phyloP scores from a whole-genome alignment of 2,797 vertebrate genomes.

The Gallinago solitaria region DNA sequence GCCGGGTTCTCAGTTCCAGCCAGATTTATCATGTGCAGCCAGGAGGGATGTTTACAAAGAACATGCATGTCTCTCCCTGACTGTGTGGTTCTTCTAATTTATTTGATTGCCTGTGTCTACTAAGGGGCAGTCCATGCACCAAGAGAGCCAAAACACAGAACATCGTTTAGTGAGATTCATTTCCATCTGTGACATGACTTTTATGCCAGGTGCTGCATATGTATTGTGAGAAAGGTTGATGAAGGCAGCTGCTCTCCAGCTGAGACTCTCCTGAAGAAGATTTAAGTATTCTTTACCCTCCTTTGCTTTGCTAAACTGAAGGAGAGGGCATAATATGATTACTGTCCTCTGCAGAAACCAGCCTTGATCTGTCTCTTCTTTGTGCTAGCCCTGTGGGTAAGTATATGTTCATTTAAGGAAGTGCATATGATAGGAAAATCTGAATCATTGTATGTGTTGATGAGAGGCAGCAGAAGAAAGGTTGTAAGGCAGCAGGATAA shows the following conservation, averaged over 20 bases:
- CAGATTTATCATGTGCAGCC: background rate
- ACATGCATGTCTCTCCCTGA: background rate
- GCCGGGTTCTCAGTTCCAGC: background rate
- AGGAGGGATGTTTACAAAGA: background rate
- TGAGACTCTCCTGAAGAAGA: slow-evolving; percentile 14
- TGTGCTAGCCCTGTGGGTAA: background rate
- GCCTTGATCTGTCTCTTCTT: background rate
- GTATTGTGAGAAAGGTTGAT: background rate
- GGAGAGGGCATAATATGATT: background rate
- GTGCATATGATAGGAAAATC: background rate
- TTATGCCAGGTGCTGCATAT: background rate
- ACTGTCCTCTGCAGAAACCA: background rate
- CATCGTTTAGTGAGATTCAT: background rate
- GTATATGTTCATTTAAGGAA: background rate
- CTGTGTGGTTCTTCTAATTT: background rate
- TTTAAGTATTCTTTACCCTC: background rate
- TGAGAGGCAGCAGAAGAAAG: background rate
- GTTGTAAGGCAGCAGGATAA: background rate
- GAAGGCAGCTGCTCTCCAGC: slow-evolving; percentile 19
- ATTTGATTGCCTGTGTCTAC: background rate
- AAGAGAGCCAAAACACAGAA: background rate
- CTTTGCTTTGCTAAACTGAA: background rate
- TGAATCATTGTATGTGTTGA: background rate
- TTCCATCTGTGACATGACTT: background rate
- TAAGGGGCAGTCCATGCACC: background rate